Conservation (phyloP, 2,888 invertebrate genomes). For the Drosophila affinis region DNA sequence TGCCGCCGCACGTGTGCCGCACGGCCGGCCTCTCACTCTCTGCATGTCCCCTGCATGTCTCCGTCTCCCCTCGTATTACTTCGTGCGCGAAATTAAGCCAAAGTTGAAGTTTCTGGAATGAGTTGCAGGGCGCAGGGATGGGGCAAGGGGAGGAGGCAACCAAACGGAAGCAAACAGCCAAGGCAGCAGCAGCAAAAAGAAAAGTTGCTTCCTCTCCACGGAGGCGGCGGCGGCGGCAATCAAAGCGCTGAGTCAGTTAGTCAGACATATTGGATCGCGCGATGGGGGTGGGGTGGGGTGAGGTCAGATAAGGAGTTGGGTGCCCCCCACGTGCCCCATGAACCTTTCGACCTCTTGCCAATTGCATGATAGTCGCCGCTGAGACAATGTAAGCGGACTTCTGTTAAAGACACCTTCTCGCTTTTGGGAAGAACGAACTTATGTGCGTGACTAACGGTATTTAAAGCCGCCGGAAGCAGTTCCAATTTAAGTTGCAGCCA, state of each 20-base stretch:
- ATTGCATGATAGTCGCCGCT: slow-evolving; percentile 49
- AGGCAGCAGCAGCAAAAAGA: slow-evolving; percentile 56
- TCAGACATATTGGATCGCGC: slow-evolving; percentile 74
- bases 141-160: background rate
- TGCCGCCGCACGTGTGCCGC: slow-evolving; percentile 42
- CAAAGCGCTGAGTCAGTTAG: slow-evolving; percentile 80
- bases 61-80: slow-evolving; percentile 43
- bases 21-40: slow-evolving; percentile 8
- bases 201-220: slow-evolving; percentile 69
- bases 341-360: slow-evolving; percentile 31
- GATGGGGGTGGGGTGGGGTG: slow-evolving; percentile 10
- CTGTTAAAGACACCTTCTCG: slow-evolving; percentile 63
- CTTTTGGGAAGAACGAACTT: slow-evolving; percentile 32
- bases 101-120: slow-evolving; percentile 61
- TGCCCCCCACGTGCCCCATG: slow-evolving; percentile 2
- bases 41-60: background rate
- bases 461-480: slow-evolving; percentile 83
- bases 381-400: slow-evolving; percentile 67
- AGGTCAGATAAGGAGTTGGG: slow-evolving; percentile 39
- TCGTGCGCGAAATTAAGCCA: slow-evolving; percentile 80
- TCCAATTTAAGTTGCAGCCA: slow-evolving; percentile 82
- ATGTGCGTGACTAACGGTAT: slow-evolving; percentile 83
- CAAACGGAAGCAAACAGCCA: slow-evolving; percentile 69
- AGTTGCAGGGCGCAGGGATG: background rate
- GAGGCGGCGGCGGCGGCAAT: slow-evolving; percentile 58